Evolutionary conservation across 2,797 vertebrate species (phyloP).

Genomic region (Margarornis squamiger): DNA sequence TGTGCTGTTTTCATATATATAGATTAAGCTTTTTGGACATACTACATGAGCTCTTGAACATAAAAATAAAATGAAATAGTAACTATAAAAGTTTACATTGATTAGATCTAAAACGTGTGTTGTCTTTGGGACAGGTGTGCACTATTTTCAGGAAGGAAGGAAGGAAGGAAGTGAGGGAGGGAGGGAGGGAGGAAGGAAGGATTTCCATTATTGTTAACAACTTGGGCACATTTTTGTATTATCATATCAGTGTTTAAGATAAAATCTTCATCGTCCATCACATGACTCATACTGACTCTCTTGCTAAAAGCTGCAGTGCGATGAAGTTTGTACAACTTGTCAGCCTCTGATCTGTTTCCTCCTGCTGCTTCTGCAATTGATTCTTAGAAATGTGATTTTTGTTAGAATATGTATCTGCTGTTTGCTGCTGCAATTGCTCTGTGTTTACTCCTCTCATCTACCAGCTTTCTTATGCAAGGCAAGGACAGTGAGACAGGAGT

Average conservation of each 20-base stretch:
- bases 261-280: background rate
- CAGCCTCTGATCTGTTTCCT: background rate
- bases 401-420: background rate
- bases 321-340: background rate
- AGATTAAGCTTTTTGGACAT: no score
- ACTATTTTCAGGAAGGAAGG: no score
- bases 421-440: background rate
- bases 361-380: background rate
- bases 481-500: background rate
- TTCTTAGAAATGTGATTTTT: background rate
- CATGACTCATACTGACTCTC: background rate
- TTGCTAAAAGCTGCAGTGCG: background rate
- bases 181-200: no score
- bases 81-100: no score
- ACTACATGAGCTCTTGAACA: no score
- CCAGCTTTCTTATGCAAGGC: background rate
- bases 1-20: no score
- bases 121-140: no score
- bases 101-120: no score
- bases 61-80: no score
- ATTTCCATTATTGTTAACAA: background rate
- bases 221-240: background rate
- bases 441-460: background rate
- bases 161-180: background rate
- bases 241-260: background rate